These are phyloP conservation scores for Trichopoda pennipes DNA, from an alignment of 2,888 invertebrate species.

Conservation along the genomic window DNA sequence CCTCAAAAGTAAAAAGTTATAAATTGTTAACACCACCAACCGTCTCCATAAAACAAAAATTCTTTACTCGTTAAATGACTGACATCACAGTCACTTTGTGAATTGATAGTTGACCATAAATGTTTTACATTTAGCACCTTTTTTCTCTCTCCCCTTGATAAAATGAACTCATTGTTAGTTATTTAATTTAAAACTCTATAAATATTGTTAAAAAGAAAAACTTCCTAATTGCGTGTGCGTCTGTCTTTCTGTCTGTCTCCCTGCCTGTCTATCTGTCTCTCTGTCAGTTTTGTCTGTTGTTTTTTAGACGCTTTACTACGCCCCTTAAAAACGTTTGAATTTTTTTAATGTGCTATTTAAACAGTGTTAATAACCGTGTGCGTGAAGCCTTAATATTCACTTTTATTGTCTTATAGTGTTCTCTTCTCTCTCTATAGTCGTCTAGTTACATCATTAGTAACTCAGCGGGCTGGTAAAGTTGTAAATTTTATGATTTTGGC, in stretches of 20 bases:
- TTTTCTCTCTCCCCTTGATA: conserved; percentile 32
- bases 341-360: conserved; percentile 70
- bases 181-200: conserved; percentile 40
- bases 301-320: conserved; percentile 37
- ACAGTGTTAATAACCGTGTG: conserved; percentile 70
- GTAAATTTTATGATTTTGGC: too few relatives aligned
- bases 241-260: conserved; percentile 9
- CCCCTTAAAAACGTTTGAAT: conserved; percentile 55
- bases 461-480: background rate
- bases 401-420: conserved; percentile 4
- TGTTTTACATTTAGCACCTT: conserved; percentile 63
- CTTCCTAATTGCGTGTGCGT: conserved; percentile 31
- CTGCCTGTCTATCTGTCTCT: background rate
- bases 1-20: conserved; percentile 7
- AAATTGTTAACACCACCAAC: conserved; percentile 38
- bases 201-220: conserved; percentile 22
- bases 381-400: conserved; percentile 14
- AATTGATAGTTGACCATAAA: conserved; percentile 51
- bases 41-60: background rate
- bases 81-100: conserved; percentile 51
- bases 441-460: background rate
- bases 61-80: conserved; percentile 23
- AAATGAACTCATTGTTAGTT: background rate
- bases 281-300: conserved; percentile 18
- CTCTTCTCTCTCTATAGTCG: background rate